Evolutionary conservation across 2,797 vertebrate genomes (phyloP), one percentile per base, ranked within the genome.

Genomic region (Tachyglossus aculeatus): DNA sequence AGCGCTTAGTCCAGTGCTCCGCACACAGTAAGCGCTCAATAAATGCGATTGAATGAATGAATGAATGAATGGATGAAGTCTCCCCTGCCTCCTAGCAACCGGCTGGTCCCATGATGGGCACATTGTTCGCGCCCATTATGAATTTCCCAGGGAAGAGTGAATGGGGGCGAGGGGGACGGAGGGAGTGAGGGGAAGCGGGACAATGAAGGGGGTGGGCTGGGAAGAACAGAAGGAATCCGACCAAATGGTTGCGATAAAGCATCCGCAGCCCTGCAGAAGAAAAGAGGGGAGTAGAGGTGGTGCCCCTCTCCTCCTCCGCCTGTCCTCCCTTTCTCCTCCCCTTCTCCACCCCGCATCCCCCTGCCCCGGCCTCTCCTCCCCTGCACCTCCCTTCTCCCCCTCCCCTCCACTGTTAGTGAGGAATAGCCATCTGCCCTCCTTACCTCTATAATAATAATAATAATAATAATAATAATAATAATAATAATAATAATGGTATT

Each of bases 71-170:
- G n/a, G n/a, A n/a, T n/a, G n/a, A n/a, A n/a, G n/a, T 83, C 86
- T 81, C 88, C 81, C 39, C 82, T 67, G 83, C 89, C 81, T 89
- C 86, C 90, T 88, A 92, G 89, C 90, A 91, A 89, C 89, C 69
- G 45, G 71, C 36, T 33, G 91, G 86, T 85, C 84, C 76, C 67
- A 87, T 77, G 80, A 84, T 86, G 81, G 77, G 78, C 80, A 82
- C 82, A 88, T 89, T 90, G 80, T 89, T 91, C 82, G 81, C 87
- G 70, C 6, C 45, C 83, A 83, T 85, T 85, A 86, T 86, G 88
- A 84, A 89, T 89, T 90, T 88, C 83, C 68, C 79, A 48, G 13
- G 71, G 77, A 89, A 43, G 67, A 61, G 45, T 71, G 66, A 76
- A 66, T 77, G 71, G 76, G 68, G 70, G 72, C 53, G 81, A 73